Evolutionary conservation across 35 echinoderm and acorn worm species (phyloP), one percentile per base, ranked within the genome.

Genomic region (Apostichopus parvimensis): DNA sequence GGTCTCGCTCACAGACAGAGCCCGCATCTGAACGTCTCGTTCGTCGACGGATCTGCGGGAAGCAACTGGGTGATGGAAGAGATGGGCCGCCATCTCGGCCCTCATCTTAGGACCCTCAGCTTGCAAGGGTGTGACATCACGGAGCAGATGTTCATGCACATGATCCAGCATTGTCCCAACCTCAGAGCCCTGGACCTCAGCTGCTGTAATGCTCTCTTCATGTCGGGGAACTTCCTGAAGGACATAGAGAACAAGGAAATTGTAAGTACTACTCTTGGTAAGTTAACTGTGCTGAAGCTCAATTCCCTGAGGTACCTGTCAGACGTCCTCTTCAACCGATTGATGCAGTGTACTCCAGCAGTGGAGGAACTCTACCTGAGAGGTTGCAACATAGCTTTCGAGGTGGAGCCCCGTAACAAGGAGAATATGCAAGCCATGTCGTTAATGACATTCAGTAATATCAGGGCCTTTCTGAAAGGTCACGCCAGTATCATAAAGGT

Each of bases 171-270:
- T 70, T 98, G 96, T 64, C n/a, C 73, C 5, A 93, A 95, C 71
- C 72, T 98, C 8, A 21, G 56, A 17, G 83, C 80, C 15, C 77
- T 98, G 1, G 96, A 98, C 73, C 64, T 98, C 10, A 95, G 96
- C 60, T 95, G 94, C 77, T 98, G 96, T 79, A 98, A 98, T 77
- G 73, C 87, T 87, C 89, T 98, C 57, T 98, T 98, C 92, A 98
- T 98, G 96, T 98, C 96, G 11, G 96, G 96, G 8, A 94, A 84
- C 54, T 92, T 88, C 28, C 78, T 84, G 82, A 82, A 91, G 52
- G 93, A 95, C 73, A 15, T 65, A 24, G 45, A 90, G 58, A 89
- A 93, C 23, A 53, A 76, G 56, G 62, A 92, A 18, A 79, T 25
- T 8, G 90, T 92, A 7, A 52, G 57, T 4, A 57, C 57, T 20